Percentiles rank a stretch among this genome's conserved stretches.
Evolutionary conservation across 1,140 invertebrate genomes (phyloP).

Genomic region (Leucophenga varia): DNA sequence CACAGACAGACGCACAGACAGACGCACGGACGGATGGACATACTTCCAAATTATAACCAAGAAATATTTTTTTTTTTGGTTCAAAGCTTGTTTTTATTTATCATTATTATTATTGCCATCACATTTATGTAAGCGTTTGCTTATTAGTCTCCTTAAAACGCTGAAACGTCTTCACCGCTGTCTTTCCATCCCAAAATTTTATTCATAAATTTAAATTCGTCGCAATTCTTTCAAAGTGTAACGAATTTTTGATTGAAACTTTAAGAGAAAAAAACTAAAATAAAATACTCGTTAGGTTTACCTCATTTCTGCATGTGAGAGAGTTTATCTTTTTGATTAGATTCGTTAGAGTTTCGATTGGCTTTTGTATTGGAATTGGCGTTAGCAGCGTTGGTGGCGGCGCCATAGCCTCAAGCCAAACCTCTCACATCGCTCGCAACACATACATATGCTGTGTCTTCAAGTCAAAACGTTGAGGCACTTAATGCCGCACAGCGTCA

Average conservation of each 20-base stretch:
- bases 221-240: conserved; percentile 15
- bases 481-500: no score
- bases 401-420: no score
- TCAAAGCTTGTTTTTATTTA: conserved; percentile 8
- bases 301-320: conserved; percentile 34
- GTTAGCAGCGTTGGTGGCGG: no score
- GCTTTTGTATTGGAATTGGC: conserved; percentile 35
- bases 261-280: no score
- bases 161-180: neutral
- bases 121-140: conserved; percentile 17
- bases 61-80: no score
- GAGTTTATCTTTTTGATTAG: conserved; percentile 54
- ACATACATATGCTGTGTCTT: no score
- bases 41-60: neutral
- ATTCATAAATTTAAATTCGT: no score
- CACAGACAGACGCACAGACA: conserved; percentile 19
- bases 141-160: neutral
- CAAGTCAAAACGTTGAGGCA: no score
- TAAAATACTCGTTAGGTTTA: conserved; percentile 51
- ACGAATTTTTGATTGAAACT: conserved; percentile 3
- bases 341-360: conserved; percentile 51
- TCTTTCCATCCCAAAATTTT: no score
- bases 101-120: conserved; percentile 53
- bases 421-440: no score
- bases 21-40: no score